Evolutionary conservation across 2,888 invertebrate species (phyloP), one percentile per base, ranked within the genome.

Genomic region (Abrostola triplasia): DNA sequence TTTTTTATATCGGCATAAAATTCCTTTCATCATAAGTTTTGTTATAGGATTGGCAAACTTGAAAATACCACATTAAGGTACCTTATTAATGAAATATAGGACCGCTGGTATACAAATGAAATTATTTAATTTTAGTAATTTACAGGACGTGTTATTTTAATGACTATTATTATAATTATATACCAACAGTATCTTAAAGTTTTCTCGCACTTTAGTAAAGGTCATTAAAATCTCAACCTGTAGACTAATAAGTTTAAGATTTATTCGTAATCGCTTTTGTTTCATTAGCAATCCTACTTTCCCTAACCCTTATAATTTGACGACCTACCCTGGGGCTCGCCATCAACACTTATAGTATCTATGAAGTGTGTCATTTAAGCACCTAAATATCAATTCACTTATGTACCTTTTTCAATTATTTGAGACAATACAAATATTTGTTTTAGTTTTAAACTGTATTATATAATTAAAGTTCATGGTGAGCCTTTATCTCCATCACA

Each of bases 241-340:
- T 59, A 48, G 36, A 55, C 24, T 41, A 51, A 13, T 58, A 42
- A 53, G 11, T 7, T 56, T 9, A 63, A 70, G 53, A 67, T 73
- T 64, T 62, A 52, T 63, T 51, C 40, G 61, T 65, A 70, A 70
- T 78, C 70, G 79, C 76, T 80, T 78, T 78, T 77, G 80, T 73
- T 58, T 80, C 59, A 77, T 70, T 77, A 77, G 70, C 69, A 36
- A 49, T 41, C 12, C 48, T 42, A 11, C 59, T 11, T 35, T 4
- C 2, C 9, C 10, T 12, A 48, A 11, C 35, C 24, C 11, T 48
- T 11, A 24, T 1, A 5, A 10, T 10, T 13, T 10, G 8, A 44
- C 12, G 13, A 12, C n/a, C 13, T 44, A 8, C 13, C 24, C 13
- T 24, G 5, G 0, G 24, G 13, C 9, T 24, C 44, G 24, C 24